Evolutionary conservation across 2,113 vertebrate genomes (phyloP), one percentile per base, ranked within the genome.

Genomic region (Pangasianodon gigas): DNA sequence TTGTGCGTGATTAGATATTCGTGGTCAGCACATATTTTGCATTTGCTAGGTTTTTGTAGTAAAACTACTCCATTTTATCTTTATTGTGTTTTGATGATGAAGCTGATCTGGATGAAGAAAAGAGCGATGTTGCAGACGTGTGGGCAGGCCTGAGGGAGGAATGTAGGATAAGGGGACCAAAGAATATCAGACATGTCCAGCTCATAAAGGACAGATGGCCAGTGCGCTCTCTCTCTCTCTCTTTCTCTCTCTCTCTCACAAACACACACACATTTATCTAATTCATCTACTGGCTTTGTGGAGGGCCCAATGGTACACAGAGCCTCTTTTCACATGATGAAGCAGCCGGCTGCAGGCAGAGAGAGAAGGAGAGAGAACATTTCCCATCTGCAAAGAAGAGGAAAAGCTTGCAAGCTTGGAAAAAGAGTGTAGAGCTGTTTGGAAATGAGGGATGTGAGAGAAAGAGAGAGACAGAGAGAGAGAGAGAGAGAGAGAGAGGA

Each of bases 271-370:
- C 84, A 60, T 75, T 95, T 83, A 86, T 94, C 93, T 94, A 96
- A 96, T 95, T 95, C 95, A 94, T 93, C 87, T 93, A 92, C 94
- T 89, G 94, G 94, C 95, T 95, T 95, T 96, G 93, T 93, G 94
- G 79, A 93, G 94, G 96, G 94, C 95, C 96, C 94, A 93, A 94
- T 94, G 90, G 93, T 92, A 86, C 93, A 93, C 92, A 92, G 91
- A 90, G 92, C 62, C 87, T 90, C 91, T 93, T 91, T 92, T 92
- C 87, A 93, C 77, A 54, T 58, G 87, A 56, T 85, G 88, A 69
- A 71, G 83, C 58, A 83, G 92, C 88, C 88, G 89, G 94, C 95
- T 90, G 83, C 83, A 60, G 80, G 11, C 48, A 67, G 46, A 44
- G 74, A 88, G 69, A 46, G 54, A 56, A 54, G 13, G 81, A 84